These are phyloP conservation scores for Rhombomys opimus DNA, from an alignment of 2,113 vertebrate genomes.

Conservation along the genomic window DNA sequence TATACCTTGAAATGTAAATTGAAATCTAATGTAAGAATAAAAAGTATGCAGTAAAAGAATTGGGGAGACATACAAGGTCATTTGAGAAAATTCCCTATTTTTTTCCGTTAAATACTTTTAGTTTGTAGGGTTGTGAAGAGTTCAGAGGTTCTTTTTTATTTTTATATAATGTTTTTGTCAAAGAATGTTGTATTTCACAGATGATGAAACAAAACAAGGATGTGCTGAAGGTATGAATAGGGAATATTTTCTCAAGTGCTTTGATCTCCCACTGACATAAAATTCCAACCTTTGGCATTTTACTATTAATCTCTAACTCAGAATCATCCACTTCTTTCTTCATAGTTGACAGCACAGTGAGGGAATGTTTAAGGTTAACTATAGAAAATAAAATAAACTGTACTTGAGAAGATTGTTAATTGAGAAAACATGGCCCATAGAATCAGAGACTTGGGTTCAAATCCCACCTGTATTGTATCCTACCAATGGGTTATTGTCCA, in stretches of 20 bases:
- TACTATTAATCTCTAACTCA: not conserved
- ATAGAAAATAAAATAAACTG: not conserved
- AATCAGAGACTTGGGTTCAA: not conserved
- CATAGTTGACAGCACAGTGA: not conserved
- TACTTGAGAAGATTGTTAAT: not conserved
- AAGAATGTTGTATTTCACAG: not conserved
- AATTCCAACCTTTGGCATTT: not conserved
- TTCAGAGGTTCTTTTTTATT: not conserved
- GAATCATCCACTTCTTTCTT: not conserved
- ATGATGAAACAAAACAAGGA: conserved; percentile 39
- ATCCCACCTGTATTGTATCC: not conserved
- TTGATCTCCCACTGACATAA: not conserved
- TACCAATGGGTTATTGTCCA: not conserved
- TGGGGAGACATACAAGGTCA: not conserved
- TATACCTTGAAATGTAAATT: conserved; percentile 14
- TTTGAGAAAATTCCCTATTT: not conserved
- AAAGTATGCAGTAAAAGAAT: not conserved
- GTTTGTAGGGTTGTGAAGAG: not conserved
- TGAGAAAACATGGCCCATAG: not conserved
- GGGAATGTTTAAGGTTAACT: not conserved
- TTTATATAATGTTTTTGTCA: not conserved
- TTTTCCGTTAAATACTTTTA: not conserved
- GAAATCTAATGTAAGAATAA: conserved; percentile 48
- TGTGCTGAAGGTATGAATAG: not conserved
- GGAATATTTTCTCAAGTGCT: conserved; percentile 31